These are phyloP conservation scores for Danio kyathit DNA, from an alignment of 2,797 vertebrate species.

Conservation along the genomic window DNA sequence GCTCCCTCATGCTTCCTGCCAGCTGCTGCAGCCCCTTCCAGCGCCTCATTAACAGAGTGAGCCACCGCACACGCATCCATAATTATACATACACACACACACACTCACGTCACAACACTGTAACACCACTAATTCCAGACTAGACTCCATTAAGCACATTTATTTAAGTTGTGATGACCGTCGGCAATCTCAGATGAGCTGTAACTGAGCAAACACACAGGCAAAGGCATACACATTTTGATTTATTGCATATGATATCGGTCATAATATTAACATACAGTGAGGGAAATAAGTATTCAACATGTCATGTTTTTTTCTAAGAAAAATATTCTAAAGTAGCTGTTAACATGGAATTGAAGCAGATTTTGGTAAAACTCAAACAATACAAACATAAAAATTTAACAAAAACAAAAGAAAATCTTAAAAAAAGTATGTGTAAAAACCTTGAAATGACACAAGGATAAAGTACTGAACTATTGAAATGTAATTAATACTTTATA, in stretches of 20 bases:
- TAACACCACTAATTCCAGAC: slow-evolving; percentile 32
- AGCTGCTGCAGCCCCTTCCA: slow-evolving; percentile 90
- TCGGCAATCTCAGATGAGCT: slow-evolving; percentile 2
- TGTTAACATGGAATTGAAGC: too few relatives aligned
- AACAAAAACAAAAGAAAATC: too few relatives aligned
- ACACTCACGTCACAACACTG: slow-evolving; percentile 44
- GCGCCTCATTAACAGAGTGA: slow-evolving; percentile 97
- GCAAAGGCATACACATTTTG: slow-evolving; percentile 58
- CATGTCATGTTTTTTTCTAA: too few relatives aligned
- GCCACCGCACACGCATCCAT: slow-evolving; percentile 88
- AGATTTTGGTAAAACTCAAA: too few relatives aligned
- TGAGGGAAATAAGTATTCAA: too few relatives aligned
- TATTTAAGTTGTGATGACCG: slow-evolving; percentile 42
- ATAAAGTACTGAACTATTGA: too few relatives aligned
- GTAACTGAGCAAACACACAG: slow-evolving; percentile 71
- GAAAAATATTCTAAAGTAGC: too few relatives aligned
- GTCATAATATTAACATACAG: background rate
- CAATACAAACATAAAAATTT: too few relatives aligned
- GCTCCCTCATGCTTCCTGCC: slow-evolving; percentile 91
- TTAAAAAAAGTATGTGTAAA: too few relatives aligned
- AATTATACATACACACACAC: slow-evolving; percentile 79
- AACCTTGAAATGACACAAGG: too few relatives aligned
- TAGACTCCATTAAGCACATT: slow-evolving; percentile 40
- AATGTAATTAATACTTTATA: too few relatives aligned
- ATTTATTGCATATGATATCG: background rate